These are phyloP conservation scores for Choristoneura rosaceana DNA, from an alignment of 2,888 invertebrate species.

Conservation along the genomic window DNA sequence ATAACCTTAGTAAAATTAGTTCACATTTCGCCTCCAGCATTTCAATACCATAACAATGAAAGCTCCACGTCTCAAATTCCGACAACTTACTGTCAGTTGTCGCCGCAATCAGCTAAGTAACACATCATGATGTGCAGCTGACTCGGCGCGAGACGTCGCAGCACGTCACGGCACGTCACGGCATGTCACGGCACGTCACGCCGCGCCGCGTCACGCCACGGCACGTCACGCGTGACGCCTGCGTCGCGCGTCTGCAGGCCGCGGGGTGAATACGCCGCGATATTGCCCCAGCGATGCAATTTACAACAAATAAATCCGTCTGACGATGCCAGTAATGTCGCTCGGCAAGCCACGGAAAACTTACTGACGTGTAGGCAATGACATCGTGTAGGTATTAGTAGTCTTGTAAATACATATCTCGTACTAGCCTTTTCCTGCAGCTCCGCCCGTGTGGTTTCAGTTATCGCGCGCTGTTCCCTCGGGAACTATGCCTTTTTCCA, in stretches of 20 bases:
- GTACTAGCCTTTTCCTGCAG: no score
- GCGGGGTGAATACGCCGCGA: background rate
- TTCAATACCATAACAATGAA: no score
- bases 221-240: constrained; percentile 1
- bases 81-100: background rate
- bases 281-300: background rate
- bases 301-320: background rate
- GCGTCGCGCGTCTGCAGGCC: background rate
- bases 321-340: background rate
- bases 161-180: background rate
- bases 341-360: background rate
- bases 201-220: background rate
- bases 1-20: no score
- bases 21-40: no score
- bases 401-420: no score
- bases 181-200: background rate
- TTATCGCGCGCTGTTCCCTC: no score
- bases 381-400: no score
- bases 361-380: no score
- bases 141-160: background rate
- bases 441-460: no score
- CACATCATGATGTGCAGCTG: background rate
- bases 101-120: background rate
- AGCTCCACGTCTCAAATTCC: background rate
- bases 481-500: no score